Percentiles rank a stretch among this genome's conserved stretches.
phyloP scores from a whole-genome alignment of 2,113 vertebrate genomes.

The Clarias magur region DNA sequence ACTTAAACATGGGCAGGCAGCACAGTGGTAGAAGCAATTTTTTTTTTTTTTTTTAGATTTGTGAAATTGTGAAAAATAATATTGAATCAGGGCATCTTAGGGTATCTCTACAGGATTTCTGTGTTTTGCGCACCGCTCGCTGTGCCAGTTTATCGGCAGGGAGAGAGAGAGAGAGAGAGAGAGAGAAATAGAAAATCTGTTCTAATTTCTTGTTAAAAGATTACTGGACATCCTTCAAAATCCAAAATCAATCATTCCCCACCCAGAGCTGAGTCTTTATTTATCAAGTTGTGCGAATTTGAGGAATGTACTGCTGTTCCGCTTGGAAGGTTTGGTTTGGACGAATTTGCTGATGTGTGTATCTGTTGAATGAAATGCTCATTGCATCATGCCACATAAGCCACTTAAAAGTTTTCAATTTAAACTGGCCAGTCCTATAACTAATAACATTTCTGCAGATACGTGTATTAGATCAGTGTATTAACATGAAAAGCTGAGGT shows the following conservation, averaged over 20 bases:
- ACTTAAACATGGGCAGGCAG: too few species aligned
- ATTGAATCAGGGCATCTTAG: too few species aligned
- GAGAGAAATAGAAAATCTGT: neutral
- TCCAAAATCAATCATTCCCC: neutral
- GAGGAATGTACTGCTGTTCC: neutral
- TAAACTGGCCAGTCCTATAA: neutral
- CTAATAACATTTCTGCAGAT: neutral
- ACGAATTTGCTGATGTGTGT: neutral
- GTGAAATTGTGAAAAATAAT: too few species aligned
- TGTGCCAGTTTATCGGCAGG: neutral
- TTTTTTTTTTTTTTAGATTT: too few species aligned
- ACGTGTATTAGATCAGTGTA: neutral
- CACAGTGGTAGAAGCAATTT: too few species aligned
- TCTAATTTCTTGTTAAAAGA: neutral
- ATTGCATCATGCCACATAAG: neutral
- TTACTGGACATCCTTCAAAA: neutral
- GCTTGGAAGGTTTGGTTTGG: neutral
- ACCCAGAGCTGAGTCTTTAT: neutral
- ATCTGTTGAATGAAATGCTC: neutral
- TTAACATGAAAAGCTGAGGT: neutral
- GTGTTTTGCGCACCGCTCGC: too few species aligned
- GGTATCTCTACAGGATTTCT: too few species aligned
- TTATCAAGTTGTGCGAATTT: neutral
- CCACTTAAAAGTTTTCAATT: conserved; percentile 7
- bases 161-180: too few species aligned